A percentile compares a stretch with the other conserved stretches of the same genome.
Conservation (phyloP, 2,888 invertebrate species). For the Acronicta aceris region DNA sequence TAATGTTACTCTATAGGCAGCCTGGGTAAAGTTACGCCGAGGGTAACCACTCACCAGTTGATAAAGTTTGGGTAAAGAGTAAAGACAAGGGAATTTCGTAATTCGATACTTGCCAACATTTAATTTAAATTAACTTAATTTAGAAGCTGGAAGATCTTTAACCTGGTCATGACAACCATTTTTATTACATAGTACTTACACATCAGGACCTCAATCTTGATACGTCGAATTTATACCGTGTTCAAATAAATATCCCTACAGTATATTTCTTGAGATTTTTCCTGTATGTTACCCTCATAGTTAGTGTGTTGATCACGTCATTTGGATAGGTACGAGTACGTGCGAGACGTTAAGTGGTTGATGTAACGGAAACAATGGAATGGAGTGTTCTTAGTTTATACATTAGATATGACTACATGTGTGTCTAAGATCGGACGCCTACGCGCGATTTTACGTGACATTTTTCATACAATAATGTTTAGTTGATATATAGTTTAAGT, state of each 20-base stretch:
- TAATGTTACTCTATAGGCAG: slow-evolving; percentile 18
- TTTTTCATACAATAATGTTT: neutral
- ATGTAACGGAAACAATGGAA: slow-evolving; percentile 67
- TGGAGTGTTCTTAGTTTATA: slow-evolving; percentile 40
- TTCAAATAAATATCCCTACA: neutral
- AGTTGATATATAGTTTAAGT: no score
- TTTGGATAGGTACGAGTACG: slow-evolving; percentile 37
- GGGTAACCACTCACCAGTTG: no score
- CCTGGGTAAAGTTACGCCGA: neutral
- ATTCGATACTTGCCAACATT: no score
- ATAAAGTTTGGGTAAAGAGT: no score
- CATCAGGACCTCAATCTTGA: no score
- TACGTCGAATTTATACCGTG: neutral
- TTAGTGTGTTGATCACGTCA: slow-evolving; percentile 57
- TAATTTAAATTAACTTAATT: no score
- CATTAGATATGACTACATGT: slow-evolving; percentile 12
- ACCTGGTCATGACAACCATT: no score
- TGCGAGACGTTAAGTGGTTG: slow-evolving; percentile 66
- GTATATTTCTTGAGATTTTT: slow-evolving; percentile 3
- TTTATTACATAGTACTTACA: no score
- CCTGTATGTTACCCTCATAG: slow-evolving; percentile 19
- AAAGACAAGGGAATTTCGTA: no score
- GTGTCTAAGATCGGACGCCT: slow-evolving; percentile 22
- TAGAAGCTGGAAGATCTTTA: no score
- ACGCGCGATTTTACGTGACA: slow-evolving; percentile 27